Percentiles rank a stretch among this genome's conserved stretches.
These are phyloP conservation scores for Pipistrellus kuhlii DNA, from an alignment of 2,797 vertebrate genomes.

Conservation along the genomic window DNA sequence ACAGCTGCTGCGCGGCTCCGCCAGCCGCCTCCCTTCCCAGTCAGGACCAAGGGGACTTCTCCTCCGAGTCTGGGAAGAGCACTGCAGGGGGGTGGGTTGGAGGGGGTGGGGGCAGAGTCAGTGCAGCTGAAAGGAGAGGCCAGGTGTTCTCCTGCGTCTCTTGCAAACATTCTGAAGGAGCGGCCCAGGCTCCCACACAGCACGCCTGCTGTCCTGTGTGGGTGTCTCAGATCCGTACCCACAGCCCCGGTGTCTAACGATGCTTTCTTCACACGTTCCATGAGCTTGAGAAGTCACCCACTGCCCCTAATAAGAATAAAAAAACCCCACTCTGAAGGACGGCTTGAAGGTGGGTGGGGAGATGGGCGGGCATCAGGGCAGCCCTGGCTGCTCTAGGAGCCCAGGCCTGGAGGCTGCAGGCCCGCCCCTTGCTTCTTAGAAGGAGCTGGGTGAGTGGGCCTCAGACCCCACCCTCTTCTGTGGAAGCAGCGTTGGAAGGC, in stretches of 20 bases:
- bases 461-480: background rate
- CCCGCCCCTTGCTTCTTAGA: background rate
- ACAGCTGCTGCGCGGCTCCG: background rate
- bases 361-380: background rate
- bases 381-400: background rate
- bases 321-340: background rate
- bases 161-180: background rate
- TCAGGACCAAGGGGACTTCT: background rate
- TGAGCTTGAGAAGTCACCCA: background rate
- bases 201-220: background rate
- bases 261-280: background rate
- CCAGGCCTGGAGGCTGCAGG: background rate
- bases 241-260: background rate
- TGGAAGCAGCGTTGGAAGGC: background rate
- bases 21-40: background rate
- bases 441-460: background rate
- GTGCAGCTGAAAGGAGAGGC: background rate
- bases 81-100: accelerated
- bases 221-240: background rate
- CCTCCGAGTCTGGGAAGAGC: background rate
- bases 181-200: background rate
- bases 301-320: background rate
- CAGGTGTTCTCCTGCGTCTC: background rate
- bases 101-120: background rate
- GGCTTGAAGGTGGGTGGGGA: background rate